Evolutionary conservation across 2,888 invertebrate genomes (phyloP).

Genomic region (Belgica antarctica): DNA sequence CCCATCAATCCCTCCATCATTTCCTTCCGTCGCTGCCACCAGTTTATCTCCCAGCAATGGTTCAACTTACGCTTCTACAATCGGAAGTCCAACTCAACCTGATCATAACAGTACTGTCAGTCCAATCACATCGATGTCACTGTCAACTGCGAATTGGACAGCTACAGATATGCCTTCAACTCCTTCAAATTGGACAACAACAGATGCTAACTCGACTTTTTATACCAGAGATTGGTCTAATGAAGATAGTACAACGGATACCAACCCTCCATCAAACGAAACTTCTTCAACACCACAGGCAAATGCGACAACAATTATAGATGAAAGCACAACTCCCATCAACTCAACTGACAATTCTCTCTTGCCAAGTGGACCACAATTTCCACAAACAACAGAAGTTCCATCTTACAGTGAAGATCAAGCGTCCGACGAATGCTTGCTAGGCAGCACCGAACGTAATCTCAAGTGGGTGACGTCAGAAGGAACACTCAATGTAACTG

Average conservation of each 20-base stretch:
- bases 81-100: too few species aligned
- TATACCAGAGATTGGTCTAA: not conserved
- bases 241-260: not conserved
- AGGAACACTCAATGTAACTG: not conserved
- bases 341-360: too few species aligned
- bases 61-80: too few species aligned
- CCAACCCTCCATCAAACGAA: not conserved
- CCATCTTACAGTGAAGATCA: not conserved
- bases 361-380: too few species aligned
- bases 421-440: constrained; percentile 1
- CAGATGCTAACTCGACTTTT: not conserved
- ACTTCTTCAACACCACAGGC: not conserved
- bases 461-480: constrained; percentile 9
- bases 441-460: constrained; percentile 25
- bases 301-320: not conserved
- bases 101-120: too few species aligned
- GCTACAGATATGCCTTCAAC: too few species aligned
- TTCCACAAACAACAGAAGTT: not conserved
- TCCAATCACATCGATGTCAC: too few species aligned
- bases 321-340: not conserved
- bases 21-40: too few species aligned
- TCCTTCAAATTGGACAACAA: not conserved
- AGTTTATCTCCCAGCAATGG: too few species aligned
- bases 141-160: too few species aligned
- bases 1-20: too few species aligned